A percentile compares a stretch with the other conserved stretches of the same genome.
These are phyloP conservation scores for Panurus biarmicus DNA, from an alignment of 2,113 vertebrate species.

Conservation along the genomic window DNA sequence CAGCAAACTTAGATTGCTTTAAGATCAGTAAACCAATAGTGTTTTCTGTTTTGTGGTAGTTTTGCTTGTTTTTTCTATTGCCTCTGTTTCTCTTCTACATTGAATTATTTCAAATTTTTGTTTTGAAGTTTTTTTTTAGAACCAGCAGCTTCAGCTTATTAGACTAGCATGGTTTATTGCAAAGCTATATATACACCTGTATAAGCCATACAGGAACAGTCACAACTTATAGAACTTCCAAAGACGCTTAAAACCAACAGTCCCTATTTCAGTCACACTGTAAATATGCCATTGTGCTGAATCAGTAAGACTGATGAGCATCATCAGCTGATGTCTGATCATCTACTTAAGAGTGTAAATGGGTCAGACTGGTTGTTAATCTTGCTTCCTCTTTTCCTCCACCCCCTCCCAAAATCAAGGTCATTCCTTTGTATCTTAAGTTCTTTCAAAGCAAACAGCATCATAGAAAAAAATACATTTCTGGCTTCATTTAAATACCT, in stretches of 20 bases:
- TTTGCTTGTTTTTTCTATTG: fast-evolving
- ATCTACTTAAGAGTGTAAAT: constrained; percentile 48
- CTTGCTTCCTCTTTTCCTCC: not conserved
- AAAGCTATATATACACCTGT: not conserved
- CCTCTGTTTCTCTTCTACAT: not conserved
- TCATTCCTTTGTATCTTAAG: not conserved
- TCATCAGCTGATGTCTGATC: constrained; percentile 38
- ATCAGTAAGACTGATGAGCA: not conserved
- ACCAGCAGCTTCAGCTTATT: not conserved
- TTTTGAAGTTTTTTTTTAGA: not conserved
- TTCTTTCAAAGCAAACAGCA: not conserved
- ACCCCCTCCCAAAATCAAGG: not conserved
- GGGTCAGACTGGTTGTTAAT: constrained; percentile 40
- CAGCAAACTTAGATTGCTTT: not conserved
- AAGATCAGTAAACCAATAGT: not conserved
- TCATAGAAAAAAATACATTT: not conserved
- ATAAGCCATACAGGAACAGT: not conserved
- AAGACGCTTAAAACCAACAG: not conserved
- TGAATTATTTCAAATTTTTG: not conserved
- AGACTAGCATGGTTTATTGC: not conserved
- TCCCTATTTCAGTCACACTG: not conserved
- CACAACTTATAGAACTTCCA: not conserved
- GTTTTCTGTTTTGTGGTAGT: not conserved
- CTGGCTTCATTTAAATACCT: not conserved
- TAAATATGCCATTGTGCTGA: constrained; percentile 3